Evolutionary conservation across 2,888 invertebrate species (phyloP).

Genomic region (Nymphalis urticae): DNA sequence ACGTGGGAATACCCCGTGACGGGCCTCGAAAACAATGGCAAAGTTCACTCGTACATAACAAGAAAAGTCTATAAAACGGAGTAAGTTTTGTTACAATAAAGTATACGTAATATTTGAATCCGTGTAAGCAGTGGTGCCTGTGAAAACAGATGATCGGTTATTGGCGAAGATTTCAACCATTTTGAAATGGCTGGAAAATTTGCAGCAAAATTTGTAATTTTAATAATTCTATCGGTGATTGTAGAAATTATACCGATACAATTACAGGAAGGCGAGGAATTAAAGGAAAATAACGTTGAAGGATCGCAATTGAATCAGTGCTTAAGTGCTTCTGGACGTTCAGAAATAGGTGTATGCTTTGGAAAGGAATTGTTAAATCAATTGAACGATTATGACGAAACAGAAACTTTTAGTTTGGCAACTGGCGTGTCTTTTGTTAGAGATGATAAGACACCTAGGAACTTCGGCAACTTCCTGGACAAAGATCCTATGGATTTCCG

Average conservation of each 20-base stretch:
- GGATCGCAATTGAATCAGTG: slow-evolving; percentile 68
- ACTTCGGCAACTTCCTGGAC: slow-evolving; percentile 85
- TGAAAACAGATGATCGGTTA: slow-evolving; percentile 18
- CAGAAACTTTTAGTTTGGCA: slow-evolving; percentile 84
- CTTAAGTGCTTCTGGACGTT: slow-evolving; percentile 61
- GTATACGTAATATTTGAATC: slow-evolving; percentile 64
- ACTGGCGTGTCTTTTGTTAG: slow-evolving; percentile 84
- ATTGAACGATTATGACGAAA: slow-evolving; percentile 84
- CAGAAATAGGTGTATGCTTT: slow-evolving; percentile 83
- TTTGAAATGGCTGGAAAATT: slow-evolving; percentile 18
- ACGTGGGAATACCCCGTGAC: slow-evolving; percentile 75
- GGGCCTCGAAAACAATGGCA: slow-evolving; percentile 72
- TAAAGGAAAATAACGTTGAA: slow-evolving; percentile 62
- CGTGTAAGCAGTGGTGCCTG: slow-evolving; percentile 54
- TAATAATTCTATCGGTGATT: slow-evolving; percentile 43
- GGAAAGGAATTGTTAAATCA: slow-evolving; percentile 86
- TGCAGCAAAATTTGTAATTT: slow-evolving; percentile 17
- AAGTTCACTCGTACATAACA: slow-evolving; percentile 79
- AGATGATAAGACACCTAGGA: slow-evolving; percentile 84
- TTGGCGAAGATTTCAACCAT: slow-evolving; percentile 10
- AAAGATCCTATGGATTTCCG: slow-evolving; percentile 88
- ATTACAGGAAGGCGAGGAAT: slow-evolving; percentile 65
- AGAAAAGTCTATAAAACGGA: slow-evolving; percentile 76
- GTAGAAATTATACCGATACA: slow-evolving; percentile 67
- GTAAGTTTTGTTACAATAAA: slow-evolving; percentile 60